Base-by-base conservation (phyloP, 2,888 invertebrate species). In the Leptura quadrifasciata region DNA sequence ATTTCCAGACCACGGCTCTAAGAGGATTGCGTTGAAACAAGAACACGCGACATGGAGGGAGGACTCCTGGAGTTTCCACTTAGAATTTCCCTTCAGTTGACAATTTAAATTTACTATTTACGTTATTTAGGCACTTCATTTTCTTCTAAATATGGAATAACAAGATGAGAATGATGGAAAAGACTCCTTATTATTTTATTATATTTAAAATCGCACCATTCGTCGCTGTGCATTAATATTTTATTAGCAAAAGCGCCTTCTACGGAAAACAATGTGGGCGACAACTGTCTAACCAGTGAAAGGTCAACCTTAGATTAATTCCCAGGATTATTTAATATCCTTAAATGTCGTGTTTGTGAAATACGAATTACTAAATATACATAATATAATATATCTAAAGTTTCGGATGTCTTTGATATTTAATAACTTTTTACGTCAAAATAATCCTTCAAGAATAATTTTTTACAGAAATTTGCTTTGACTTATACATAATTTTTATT, bases 61-160 rank as follows among this genome's bases (percentile, higher is more conserved):
- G 24, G 39, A 47, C n/a, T 21, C 64, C 47, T 52, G 52, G 24
- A 20, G 47, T 24, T 20, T 20, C 52, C 65, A 20, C 65, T 47
- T 65, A 64, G 21, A 21, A 52, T 52, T 24, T 27, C 24, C 24
- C 12, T 52, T 47, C 65, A 8, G 24, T 20, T 65, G 52, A n/a
- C 65, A 52, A 65, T 65, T 65, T 65, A 39, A 47, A 63, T 10
- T 20, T 63, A 63, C 35, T 47, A 15, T 24, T 52, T 52, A 52
- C 65, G 17, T 63, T 21, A 20, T 47, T 35, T 35, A 35, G 63
- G 35, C 2, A 5, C 27, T 31, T 10, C 12, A 39, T 39, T 39
- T 39, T 12, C 39, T 15, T 10, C 15, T 10, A 39, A 39, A 39
- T 39, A 3, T 39, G 63, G 18, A 17, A 12, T 57, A 57, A 12